phyloP scores from a whole-genome alignment of 2,888 invertebrate species.

The Epirrita christyi region DNA sequence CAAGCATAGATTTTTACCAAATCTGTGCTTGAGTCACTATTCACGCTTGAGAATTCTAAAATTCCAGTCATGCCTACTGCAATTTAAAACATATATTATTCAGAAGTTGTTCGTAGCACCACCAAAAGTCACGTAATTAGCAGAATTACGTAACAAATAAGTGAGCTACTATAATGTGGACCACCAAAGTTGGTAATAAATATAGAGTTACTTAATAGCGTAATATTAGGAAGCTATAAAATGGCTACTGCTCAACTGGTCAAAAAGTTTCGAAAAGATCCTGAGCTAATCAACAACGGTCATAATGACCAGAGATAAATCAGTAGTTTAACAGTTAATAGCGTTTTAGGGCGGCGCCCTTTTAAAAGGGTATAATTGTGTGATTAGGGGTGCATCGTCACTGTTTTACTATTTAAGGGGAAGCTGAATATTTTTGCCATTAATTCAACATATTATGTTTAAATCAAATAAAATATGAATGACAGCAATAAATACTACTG shows the following conservation, averaged over 20 bases:
- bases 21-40: no score
- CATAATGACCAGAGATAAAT: constrained; percentile 77
- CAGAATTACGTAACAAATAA: no score
- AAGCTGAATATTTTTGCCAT: constrained; percentile 18
- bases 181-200: constrained; percentile 6
- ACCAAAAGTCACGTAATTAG: no score
- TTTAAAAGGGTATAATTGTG: constrained; percentile 78
- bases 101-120: no score
- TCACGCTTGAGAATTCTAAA: no score
- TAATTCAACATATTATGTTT: no score
- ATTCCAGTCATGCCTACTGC: no score
- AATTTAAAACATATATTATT: no score
- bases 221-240: neutral
- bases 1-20: no score
- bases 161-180: neutral
- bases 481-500: no score
- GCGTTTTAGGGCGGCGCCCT: constrained; percentile 66
- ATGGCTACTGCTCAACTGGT: neutral
- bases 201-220: neutral
- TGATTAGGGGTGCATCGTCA: constrained; percentile 77
- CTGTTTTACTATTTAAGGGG: constrained; percentile 61
- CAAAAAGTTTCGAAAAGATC: constrained; percentile 39
- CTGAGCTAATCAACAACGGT: constrained; percentile 67
- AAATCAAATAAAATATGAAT: no score
- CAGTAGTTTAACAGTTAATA: constrained; percentile 71